Percentiles rank a stretch among this genome's conserved stretches.
Conservation (phyloP, 2,113 vertebrate genomes). For the Gobiocypris rarus region DNA sequence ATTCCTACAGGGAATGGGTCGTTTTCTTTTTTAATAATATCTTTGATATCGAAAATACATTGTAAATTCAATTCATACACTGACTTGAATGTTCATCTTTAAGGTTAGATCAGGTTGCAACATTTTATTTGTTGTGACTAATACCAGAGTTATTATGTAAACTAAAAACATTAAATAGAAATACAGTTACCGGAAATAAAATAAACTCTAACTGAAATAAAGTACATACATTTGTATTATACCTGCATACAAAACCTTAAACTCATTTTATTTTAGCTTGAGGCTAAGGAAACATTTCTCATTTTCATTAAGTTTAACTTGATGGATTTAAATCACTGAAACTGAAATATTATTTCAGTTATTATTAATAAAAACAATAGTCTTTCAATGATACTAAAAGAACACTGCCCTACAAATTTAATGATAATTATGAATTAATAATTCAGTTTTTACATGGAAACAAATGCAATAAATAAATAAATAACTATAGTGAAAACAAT, state of each 20-base stretch:
- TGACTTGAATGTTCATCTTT: not conserved
- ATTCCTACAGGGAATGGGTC: not conserved
- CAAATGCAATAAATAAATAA: no score
- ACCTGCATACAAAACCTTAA: not conserved
- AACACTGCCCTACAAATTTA: no score
- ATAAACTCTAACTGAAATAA: not conserved
- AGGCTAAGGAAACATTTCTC: not conserved
- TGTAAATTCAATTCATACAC: not conserved
- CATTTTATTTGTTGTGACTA: not conserved
- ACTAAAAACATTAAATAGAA: not conserved
- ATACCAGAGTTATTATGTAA: not conserved
- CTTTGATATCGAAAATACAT: not conserved
- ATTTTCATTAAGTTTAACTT: not conserved
- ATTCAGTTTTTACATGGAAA: no score
- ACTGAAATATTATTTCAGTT: no score
- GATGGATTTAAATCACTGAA: not conserved
- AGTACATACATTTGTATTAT: no score
- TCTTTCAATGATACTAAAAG: no score
- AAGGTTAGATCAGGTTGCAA: not conserved
- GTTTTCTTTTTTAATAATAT: not conserved
- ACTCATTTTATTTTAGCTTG: not conserved
- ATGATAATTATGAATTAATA: no score
- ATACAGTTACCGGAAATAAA: not conserved
- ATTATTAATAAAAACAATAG: no score
- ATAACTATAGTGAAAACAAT: no score